Evolutionary conservation across 2,888 invertebrate species (phyloP).

Genomic region (Heliconius charithonia): DNA sequence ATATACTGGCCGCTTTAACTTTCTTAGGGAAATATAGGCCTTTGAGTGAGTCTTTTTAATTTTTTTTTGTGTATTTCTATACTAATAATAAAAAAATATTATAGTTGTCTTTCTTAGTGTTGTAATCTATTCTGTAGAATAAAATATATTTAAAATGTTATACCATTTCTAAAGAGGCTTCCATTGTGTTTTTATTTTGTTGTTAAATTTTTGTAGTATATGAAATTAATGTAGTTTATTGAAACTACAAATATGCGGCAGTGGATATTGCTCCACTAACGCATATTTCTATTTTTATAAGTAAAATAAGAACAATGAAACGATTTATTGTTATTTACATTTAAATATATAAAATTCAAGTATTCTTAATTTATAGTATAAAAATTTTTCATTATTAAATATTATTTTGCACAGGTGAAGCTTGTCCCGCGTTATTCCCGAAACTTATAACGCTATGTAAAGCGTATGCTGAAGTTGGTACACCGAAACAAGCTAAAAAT

Average conservation of each 20-base stretch:
- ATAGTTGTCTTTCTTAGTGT: too few species aligned
- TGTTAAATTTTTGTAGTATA: background rate
- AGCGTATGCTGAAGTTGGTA: constrained; percentile 93
- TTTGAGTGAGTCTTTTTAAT: constrained; percentile 82
- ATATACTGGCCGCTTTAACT: constrained; percentile 92
- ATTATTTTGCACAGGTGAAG: constrained; percentile 82
- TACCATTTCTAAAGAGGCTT: too few species aligned
- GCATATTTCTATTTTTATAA: background rate
- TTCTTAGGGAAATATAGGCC: constrained; percentile 94
- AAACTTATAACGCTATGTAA: constrained; percentile 93
- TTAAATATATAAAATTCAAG: too few species aligned
- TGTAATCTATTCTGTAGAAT: too few species aligned
- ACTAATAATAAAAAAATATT: too few species aligned
- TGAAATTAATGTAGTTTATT: background rate
- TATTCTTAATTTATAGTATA: too few species aligned
- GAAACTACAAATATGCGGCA: too few species aligned
- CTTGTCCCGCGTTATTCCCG: constrained; percentile 89
- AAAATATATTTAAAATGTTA: background rate
- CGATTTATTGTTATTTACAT: too few species aligned
- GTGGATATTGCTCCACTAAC: too few species aligned
- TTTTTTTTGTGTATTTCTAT: background rate
- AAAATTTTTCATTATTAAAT: background rate
- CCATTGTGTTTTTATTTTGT: too few species aligned
- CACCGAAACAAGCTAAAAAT: constrained; percentile 98
- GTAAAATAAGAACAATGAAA: background rate